These are phyloP conservation scores for Leptinotarsa rubiginosa DNA, from an alignment of 2,888 invertebrate genomes.

Conservation along the genomic window DNA sequence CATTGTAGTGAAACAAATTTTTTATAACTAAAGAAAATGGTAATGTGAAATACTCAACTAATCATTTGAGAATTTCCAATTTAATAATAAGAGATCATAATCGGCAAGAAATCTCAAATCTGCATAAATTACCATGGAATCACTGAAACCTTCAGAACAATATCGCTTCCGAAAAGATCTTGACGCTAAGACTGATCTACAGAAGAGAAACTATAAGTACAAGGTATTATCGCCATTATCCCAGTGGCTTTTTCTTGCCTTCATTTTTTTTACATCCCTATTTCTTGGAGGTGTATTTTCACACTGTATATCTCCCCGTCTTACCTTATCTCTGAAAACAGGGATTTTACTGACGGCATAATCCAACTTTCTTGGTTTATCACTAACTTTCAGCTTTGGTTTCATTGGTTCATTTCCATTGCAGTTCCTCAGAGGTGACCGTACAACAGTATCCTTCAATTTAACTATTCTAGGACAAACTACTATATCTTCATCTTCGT, in stretches of 20 bases:
- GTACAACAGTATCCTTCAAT: constrained; percentile 53
- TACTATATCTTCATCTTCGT: constrained; percentile 68
- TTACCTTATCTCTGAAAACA: constrained; percentile 58
- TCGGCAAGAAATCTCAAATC: neutral
- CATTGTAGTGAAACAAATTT: neutral
- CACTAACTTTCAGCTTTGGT: constrained; percentile 59
- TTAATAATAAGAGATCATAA: neutral
- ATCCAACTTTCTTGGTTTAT: constrained; percentile 59
- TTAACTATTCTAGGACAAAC: constrained; percentile 58
- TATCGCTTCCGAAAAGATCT: neutral
- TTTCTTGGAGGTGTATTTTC: constrained; percentile 63
- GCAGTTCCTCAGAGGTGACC: constrained; percentile 59
- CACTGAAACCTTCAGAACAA: neutral
- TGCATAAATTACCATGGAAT: neutral
- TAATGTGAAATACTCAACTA: neutral
- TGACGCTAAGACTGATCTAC: neutral
- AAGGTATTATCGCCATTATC: constrained; percentile 61
- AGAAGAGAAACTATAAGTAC: constrained; percentile 56
- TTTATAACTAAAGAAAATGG: neutral
- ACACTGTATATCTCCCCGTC: constrained; percentile 57
- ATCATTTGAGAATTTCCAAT: neutral
- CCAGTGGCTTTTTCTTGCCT: constrained; percentile 58
- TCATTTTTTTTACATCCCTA: constrained; percentile 47
- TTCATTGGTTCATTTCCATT: constrained; percentile 55
- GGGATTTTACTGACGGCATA: constrained; percentile 61